Evolutionary conservation across 2,113 vertebrate species (phyloP), one percentile per base, ranked within the genome.

Genomic region (Macrotus californicus): DNA sequence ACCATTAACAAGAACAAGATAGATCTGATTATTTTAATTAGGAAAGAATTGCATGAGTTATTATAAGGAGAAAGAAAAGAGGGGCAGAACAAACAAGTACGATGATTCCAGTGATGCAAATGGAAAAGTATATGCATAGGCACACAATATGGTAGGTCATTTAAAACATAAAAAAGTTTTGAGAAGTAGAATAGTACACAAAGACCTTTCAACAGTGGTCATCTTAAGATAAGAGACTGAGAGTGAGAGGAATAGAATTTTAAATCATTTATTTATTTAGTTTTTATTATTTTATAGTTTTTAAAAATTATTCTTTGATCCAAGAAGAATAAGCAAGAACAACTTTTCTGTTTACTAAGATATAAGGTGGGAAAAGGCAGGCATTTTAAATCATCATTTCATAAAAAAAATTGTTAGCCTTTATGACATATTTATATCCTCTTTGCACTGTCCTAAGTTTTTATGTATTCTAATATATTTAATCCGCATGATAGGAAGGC

Each of bases 401-500:
- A 61, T 72, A 61, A 61, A 41, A 86, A 72, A 11, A 80, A 87
- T 61, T 50, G 4, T 61, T 80, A 72, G 70, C 6, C 14, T 80
- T 56, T 46, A 70, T 48, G 22, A 46, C 21, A 52, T 69, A 36
- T 92, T 76, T 87, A 54, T 1, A 54, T 48, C 14, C 76, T 48
- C 66, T 3, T 77, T 72, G 15, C 34, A 77, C 36, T 66, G 31
- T 72, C 34, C 29, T 77, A 29, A 92, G 34, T 75, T 88, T 91
- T 93, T 41, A 31, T 72, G 34, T 72, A 56, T 87, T 91, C 80
- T 76, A 77, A 91, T 52, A 43, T 70, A n/a, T 50, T 92, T 93
- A 39, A 75, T 56, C 61, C 24, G 66, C 31, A 26, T 83, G 61
- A 61, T 70, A 79, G 11, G 41, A 69, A 70, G 5, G 2, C 36